Evolutionary conservation across 2,797 vertebrate genomes (phyloP).

Genomic region (Numenius phaeopus): DNA sequence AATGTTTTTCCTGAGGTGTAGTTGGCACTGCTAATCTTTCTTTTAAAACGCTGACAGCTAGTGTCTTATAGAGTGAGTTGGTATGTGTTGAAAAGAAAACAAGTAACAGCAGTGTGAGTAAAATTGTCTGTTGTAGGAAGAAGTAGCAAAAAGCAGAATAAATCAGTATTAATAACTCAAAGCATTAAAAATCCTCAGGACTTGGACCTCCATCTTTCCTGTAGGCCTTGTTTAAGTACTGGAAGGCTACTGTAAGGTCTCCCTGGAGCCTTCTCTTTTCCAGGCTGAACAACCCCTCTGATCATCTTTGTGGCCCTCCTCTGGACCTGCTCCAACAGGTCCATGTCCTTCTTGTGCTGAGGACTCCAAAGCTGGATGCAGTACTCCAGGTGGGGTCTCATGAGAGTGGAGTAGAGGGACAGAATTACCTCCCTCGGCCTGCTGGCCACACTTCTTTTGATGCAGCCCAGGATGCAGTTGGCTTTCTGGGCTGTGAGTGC

Average conservation of each 20-base stretch:
- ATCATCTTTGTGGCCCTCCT: too few species aligned
- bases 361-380: too few species aligned
- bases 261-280: not conserved
- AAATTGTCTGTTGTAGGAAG: not conserved
- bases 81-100: conserved; percentile 4
- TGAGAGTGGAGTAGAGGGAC: too few species aligned
- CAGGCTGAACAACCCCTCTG: too few species aligned
- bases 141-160: not conserved
- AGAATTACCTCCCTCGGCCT: too few species aligned
- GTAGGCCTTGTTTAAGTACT: not conserved
- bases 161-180: not conserved
- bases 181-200: not conserved
- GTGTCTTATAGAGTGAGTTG: not conserved
- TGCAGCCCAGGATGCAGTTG: not conserved
- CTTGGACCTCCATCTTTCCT: not conserved
- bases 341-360: too few species aligned
- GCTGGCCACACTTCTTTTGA: not conserved
- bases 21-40: conserved; percentile 3
- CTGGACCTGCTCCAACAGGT: too few species aligned
- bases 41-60: not conserved
- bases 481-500: not conserved
- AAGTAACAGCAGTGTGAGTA: not conserved
- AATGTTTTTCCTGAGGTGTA: conserved; percentile 40
- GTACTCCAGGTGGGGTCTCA: too few species aligned
- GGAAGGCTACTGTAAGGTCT: not conserved